phyloP scores from a whole-genome alignment of 2,797 vertebrate species.

The Gambelia wislizenii region DNA sequence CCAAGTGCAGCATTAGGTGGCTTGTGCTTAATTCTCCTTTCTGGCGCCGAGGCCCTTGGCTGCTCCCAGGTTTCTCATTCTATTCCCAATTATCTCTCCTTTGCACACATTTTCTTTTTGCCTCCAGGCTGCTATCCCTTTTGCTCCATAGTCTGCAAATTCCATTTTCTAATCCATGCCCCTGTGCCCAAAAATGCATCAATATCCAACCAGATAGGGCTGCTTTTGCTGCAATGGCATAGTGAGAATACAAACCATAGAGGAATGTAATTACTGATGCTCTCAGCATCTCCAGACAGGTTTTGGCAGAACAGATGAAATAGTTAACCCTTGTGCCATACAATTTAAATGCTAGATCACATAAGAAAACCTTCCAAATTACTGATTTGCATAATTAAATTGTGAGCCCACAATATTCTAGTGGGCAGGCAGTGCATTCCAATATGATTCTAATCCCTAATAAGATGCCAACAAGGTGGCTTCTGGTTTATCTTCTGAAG shows the following conservation, averaged over 20 bases:
- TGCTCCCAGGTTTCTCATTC: slow-evolving; percentile 35
- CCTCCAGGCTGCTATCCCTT: slow-evolving; percentile 49
- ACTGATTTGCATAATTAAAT: slow-evolving; percentile 60
- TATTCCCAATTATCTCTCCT: slow-evolving; percentile 54
- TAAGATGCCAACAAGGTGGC: slow-evolving; percentile 33
- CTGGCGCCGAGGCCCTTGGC: slow-evolving; percentile 25
- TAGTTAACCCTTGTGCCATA: slow-evolving; percentile 33
- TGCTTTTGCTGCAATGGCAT: not conserved
- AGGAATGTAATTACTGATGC: slow-evolving; percentile 54
- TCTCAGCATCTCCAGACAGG: slow-evolving; percentile 26
- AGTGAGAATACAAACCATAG: slow-evolving; percentile 48
- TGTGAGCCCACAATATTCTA: slow-evolving; percentile 49
- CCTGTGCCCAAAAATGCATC: slow-evolving; percentile 35
- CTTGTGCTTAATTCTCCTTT: slow-evolving; percentile 36
- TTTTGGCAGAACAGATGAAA: slow-evolving; percentile 48
- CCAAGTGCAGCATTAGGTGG: slow-evolving; percentile 28
- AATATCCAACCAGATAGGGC: slow-evolving; percentile 24
- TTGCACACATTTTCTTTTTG: slow-evolving; percentile 41
- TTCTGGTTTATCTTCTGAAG: slow-evolving; percentile 50
- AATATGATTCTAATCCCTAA: slow-evolving; percentile 27
- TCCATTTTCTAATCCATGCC: slow-evolving; percentile 54
- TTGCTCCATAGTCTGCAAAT: slow-evolving; percentile 28
- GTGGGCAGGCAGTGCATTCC: slow-evolving; percentile 49
- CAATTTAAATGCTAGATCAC: slow-evolving; percentile 57
- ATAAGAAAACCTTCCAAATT: slow-evolving; percentile 53